These are phyloP conservation scores for Tolmerus cingulatus DNA, from an alignment of 2,888 invertebrate genomes.

Conservation along the genomic window DNA sequence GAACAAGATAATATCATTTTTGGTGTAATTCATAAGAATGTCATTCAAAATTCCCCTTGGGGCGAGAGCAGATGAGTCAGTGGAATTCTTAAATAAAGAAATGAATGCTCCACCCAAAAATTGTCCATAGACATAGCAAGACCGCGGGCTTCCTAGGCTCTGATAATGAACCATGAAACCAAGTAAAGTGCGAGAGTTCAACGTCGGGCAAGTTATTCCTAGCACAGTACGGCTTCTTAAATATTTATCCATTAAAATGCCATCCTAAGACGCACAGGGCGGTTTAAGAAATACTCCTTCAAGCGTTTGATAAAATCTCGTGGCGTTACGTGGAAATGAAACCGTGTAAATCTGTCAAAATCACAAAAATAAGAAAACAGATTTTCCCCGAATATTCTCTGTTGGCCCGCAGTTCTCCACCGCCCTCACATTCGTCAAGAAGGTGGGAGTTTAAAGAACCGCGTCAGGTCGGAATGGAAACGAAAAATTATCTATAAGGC, in stretches of 20 bases:
- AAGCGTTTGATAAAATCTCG: not conserved
- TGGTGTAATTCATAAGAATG: not conserved
- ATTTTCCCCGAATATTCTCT: not conserved
- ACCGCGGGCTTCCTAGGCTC: not conserved
- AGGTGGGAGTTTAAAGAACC: not conserved
- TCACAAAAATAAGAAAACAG: not conserved
- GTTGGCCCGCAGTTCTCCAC: not conserved
- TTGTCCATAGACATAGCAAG: not conserved
- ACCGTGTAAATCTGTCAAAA: conserved; percentile 27
- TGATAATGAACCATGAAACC: not conserved
- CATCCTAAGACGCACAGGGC: not conserved
- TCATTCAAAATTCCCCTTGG: not conserved
- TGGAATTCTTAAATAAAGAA: not conserved
- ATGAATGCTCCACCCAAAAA: not conserved
- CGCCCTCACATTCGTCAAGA: not conserved
- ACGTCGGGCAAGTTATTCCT: not conserved
- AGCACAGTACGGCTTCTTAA: not conserved
- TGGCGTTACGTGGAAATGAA: not conserved
- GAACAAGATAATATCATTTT: not conserved
- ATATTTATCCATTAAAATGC: not conserved
- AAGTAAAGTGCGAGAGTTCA: not conserved
- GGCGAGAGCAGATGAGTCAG: not conserved
- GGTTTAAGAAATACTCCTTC: not conserved
- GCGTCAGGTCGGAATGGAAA: not conserved
- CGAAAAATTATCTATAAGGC: not conserved